Evolutionary conservation across 1,140 invertebrate genomes (phyloP), one percentile per base, ranked within the genome.

Genomic region (Megalonaias nervosa): DNA sequence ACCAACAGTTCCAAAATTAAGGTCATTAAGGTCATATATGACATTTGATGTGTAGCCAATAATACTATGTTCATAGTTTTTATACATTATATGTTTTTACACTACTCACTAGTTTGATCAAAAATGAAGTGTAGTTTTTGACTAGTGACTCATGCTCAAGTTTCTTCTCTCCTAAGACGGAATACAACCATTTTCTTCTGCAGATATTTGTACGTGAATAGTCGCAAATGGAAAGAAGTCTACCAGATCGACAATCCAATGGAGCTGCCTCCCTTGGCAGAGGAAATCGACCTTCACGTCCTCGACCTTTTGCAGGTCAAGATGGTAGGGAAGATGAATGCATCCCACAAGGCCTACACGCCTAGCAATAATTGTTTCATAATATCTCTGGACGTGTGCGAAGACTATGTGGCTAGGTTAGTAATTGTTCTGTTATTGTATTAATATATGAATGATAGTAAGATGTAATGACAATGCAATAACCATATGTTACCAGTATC

Each of bases 241-340:
- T 96, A 95, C 86, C 91, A 92, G 17, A 96, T 97, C 79, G 93
- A 93, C 11, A 95, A 96, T 92, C 94, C 95, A 0, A 89, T 96
- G 16, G 93, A 94, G 85, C 96, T 96, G 55, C 96, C 96, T 4
- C 95, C 95, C 0, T 96, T 97, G 83, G 95, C 96, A 19, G 95
- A 96, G 91, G 95, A 97, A 92, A 97, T 97, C 73, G 96, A 97
- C 87, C 95, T 97, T 82, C 95, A 96, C 84, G 95, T 97, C 1
- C 96, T 97, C 82, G 96, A 97, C 91, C 90, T 97, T 75, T 92
- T 93, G 58, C 95, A 94, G 0, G 91, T 97, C 55, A 94, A 94
- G 86, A 93, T 94, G 91, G 89, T 97, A n/a, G 96, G 95, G 6
- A 95, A 93, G 62, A 96, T 97, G 94, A 86, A 96, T 21, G 92